Conservation (phyloP, 2,888 invertebrate genomes). For the Gastrophysa polygoni region DNA sequence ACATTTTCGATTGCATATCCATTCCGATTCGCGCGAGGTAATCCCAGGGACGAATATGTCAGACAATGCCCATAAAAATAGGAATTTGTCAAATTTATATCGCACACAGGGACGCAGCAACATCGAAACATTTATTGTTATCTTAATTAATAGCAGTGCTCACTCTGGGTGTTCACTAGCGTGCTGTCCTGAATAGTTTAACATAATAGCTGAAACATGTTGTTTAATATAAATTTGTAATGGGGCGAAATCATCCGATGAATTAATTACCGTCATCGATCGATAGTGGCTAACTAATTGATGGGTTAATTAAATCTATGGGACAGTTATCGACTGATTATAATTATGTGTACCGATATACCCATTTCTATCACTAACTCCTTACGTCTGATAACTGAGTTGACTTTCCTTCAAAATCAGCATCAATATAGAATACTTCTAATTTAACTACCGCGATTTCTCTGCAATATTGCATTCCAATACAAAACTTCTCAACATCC, state of each 20-base stretch:
- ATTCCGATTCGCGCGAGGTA: constrained; percentile 12
- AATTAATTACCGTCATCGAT: constrained; percentile 37
- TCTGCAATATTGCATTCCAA: no score
- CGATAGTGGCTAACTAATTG: background rate
- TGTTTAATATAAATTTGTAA: constrained; percentile 35
- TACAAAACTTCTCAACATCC: no score
- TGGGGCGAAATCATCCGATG: constrained; percentile 40
- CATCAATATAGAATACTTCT: no score
- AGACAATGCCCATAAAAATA: constrained; percentile 28
- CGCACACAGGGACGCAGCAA: constrained; percentile 19
- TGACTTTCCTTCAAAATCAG: no score
- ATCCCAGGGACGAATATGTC: constrained; percentile 27
- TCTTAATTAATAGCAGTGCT: constrained; percentile 33
- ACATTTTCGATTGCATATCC: background rate
- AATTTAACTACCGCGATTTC: no score
- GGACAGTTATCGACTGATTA: background rate
- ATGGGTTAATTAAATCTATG: background rate
- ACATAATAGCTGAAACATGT: constrained; percentile 23
- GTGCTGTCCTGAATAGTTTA: constrained; percentile 22
- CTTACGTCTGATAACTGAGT: no score
- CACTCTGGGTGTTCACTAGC: constrained; percentile 32
- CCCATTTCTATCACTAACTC: background rate
- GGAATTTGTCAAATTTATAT: constrained; percentile 33
- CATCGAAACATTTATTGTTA: constrained; percentile 32
- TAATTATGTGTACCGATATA: no score